phyloP scores from a whole-genome alignment of 1,140 invertebrate species.

The Megathymus violae region DNA sequence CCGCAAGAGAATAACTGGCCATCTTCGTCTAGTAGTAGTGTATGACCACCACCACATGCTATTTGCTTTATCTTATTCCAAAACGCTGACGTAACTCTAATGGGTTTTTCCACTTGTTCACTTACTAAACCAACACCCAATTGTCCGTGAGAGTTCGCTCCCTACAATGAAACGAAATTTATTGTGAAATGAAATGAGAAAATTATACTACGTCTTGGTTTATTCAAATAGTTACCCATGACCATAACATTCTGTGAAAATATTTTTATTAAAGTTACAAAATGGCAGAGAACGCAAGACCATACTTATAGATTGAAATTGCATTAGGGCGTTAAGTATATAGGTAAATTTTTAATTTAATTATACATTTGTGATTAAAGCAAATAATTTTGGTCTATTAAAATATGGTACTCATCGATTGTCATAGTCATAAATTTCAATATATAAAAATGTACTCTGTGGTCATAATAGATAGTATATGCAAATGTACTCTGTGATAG shows the following conservation, averaged over 20 bases:
- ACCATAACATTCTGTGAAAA: constrained; percentile 41
- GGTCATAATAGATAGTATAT: too few species aligned
- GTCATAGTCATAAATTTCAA: too few species aligned
- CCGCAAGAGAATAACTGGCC: constrained; percentile 92
- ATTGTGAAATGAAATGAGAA: background rate
- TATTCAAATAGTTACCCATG: constrained; percentile 53
- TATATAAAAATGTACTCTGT: too few species aligned
- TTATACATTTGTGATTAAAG: too few species aligned
- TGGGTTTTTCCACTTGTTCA: constrained; percentile 87
- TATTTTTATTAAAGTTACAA: background rate
- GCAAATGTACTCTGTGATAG: too few species aligned
- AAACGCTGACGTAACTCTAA: constrained; percentile 82
- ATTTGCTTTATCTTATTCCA: constrained; percentile 85
- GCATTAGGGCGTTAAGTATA: too few species aligned
- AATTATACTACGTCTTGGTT: background rate
- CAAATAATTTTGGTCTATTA: too few species aligned
- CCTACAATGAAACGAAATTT: constrained; percentile 81
- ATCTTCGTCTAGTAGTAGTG: constrained; percentile 86
- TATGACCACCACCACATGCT: constrained; percentile 90
- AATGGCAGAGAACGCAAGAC: background rate
- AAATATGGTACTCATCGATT: too few species aligned
- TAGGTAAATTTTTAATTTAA: too few species aligned
- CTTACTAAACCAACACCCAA: constrained; percentile 87
- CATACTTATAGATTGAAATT: too few species aligned
- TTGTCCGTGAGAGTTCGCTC: constrained; percentile 94